These are phyloP conservation scores for Shinisaurus crocodilurus DNA, from an alignment of 2,113 vertebrate genomes.

Conservation along the genomic window DNA sequence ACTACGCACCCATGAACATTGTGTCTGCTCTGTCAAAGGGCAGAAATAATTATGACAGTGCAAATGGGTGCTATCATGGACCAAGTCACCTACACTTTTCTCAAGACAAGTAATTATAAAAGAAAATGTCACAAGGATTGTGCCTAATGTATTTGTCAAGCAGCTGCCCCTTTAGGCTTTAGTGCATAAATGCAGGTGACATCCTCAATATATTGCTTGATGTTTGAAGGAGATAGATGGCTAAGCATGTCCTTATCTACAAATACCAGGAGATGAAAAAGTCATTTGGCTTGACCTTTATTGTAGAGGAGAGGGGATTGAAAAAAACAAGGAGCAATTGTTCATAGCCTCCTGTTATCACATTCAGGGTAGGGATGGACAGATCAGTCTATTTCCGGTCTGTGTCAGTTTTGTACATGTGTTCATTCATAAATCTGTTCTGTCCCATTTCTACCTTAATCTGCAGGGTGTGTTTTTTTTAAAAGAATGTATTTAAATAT, in stretches of 20 bases:
- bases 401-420: not conserved
- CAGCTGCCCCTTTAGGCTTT: conserved; percentile 56
- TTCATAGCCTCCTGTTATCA: conserved; percentile 40
- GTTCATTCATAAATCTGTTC: not conserved
- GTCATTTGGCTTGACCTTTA: conserved; percentile 64
- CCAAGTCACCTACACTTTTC: not conserved
- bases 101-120: conserved; percentile 26
- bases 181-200: conserved; percentile 64
- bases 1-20: not conserved
- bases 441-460: not conserved
- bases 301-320: conserved; percentile 47
- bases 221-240: conserved; percentile 60
- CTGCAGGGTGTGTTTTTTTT: not conserved
- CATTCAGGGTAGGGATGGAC: not conserved
- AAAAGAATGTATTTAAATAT: not conserved
- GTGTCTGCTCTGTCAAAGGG: not conserved
- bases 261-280: conserved; percentile 55
- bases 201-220: conserved; percentile 34
- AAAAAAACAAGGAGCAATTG: conserved; percentile 58
- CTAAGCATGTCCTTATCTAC: conserved; percentile 40
- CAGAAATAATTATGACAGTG: conserved; percentile 15
- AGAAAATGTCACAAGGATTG: conserved; percentile 26
- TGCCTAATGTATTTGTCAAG: conserved; percentile 60
- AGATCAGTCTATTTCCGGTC: not conserved
- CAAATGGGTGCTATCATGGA: conserved; percentile 7